Evolutionary conservation across 1,140 invertebrate genomes (phyloP).

Genomic region (Andricus grossulariae): DNA sequence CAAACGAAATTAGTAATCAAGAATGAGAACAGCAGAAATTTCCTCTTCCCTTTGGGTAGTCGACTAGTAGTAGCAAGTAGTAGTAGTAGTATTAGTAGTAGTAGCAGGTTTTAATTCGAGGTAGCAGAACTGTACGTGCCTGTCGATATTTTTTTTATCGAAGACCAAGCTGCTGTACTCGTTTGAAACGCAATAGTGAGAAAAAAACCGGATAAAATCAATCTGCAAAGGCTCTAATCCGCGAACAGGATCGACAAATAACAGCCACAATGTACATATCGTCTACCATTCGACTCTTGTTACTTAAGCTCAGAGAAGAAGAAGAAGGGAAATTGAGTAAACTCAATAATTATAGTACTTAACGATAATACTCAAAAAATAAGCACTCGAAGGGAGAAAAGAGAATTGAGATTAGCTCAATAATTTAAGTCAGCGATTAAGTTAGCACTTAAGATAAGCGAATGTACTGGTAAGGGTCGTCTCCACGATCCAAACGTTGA

Average conservation of each 20-base stretch:
- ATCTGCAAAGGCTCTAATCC: conserved; percentile 23
- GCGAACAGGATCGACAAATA: conserved; percentile 43
- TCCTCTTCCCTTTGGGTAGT: neutral
- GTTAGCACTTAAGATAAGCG: conserved; percentile 27
- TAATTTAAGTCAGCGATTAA: conserved; percentile 43
- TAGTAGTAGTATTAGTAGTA: no score
- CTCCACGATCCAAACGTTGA: neutral
- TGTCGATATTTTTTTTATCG: conserved; percentile 50
- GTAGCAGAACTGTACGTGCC: conserved; percentile 46
- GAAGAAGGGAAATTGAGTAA: conserved; percentile 49
- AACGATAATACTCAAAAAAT: conserved; percentile 56
- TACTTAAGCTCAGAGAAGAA: conserved; percentile 49
- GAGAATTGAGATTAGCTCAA: conserved; percentile 59
- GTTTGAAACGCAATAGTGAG: conserved; percentile 3
- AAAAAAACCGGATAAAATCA: conserved; percentile 26
- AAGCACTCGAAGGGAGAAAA: conserved; percentile 54
- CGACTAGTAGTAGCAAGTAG: neutral
- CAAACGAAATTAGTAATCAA: neutral
- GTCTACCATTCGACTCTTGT: conserved; percentile 53
- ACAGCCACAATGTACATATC: conserved; percentile 56
- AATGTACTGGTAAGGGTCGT: conserved; percentile 15
- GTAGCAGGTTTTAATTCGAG: neutral
- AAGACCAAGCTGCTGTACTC: conserved; percentile 43
- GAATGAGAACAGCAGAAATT: neutral
- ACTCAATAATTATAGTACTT: conserved; percentile 48